A percentile compares a stretch with the other conserved stretches of the same genome.
These are phyloP conservation scores for Botia almorhae DNA, from an alignment of 2,797 vertebrate genomes.

Conservation along the genomic window DNA sequence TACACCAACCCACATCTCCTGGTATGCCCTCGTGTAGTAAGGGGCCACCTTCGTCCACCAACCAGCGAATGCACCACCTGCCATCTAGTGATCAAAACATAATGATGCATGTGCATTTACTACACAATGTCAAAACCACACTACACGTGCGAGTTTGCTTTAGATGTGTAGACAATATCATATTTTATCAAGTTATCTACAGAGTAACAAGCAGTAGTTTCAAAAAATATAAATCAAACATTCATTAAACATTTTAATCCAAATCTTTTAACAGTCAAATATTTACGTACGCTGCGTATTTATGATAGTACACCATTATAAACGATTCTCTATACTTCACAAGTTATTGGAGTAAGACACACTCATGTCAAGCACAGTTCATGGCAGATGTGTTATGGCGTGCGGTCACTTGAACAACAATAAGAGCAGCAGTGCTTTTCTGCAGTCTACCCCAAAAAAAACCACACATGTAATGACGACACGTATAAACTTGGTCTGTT, in stretches of 20 bases:
- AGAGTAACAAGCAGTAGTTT: neutral
- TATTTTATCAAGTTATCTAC: neutral
- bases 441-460: too few relatives aligned
- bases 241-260: neutral
- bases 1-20: slow-evolving; percentile 87
- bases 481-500: too few relatives aligned
- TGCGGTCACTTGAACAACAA: too few relatives aligned
- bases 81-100: slow-evolving; percentile 78
- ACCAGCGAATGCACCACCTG: slow-evolving; percentile 71
- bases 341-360: too few relatives aligned
- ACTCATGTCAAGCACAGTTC: too few relatives aligned
- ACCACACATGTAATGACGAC: too few relatives aligned
- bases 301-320: too few relatives aligned
- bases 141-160: neutral
- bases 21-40: slow-evolving; percentile 86
- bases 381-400: too few relatives aligned
- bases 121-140: neutral
- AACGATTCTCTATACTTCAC: too few relatives aligned
- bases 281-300: too few relatives aligned
- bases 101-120: neutral
- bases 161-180: neutral
- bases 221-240: neutral
- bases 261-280: too few relatives aligned
- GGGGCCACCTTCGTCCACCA: slow-evolving; percentile 79
- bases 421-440: too few relatives aligned